These are phyloP conservation scores for Tenthredo livida DNA, from an alignment of 2,888 invertebrate genomes.

Conservation along the genomic window DNA sequence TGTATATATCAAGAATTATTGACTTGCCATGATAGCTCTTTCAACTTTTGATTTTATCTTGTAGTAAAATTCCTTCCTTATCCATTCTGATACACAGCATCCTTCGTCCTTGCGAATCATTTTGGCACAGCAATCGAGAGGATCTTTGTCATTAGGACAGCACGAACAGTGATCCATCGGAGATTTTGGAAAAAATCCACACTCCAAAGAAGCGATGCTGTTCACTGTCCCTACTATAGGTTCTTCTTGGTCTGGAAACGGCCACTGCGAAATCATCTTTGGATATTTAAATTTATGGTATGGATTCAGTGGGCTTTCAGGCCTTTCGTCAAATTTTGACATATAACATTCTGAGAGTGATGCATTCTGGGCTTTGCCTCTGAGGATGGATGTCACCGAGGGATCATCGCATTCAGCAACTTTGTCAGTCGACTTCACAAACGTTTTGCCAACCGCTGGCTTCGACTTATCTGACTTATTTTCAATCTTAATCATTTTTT, in stretches of 20 bases:
- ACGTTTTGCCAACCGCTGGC: not conserved
- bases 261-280: constrained; percentile 60
- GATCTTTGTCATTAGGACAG: constrained; percentile 57
- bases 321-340: constrained; percentile 55
- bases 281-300: constrained; percentile 66
- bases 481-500: not conserved
- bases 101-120: constrained; percentile 55
- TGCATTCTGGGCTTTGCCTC: not conserved
- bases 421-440: not conserved
- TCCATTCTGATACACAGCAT: constrained; percentile 60
- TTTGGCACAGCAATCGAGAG: constrained; percentile 56
- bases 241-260: constrained; percentile 56
- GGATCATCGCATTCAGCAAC: not conserved
- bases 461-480: not conserved
- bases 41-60: constrained; percentile 67
- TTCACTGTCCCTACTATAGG: constrained; percentile 58
- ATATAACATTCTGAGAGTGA: not conserved
- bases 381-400: not conserved
- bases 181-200: constrained; percentile 59
- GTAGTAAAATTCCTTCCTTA: constrained; percentile 64
- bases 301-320: constrained; percentile 68
- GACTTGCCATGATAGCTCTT: constrained; percentile 66
- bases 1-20: not conserved
- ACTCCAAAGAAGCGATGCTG: constrained; percentile 61
- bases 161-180: constrained; percentile 62